A percentile compares a stretch with the other conserved stretches of the same genome.
Evolutionary conservation across 2,797 vertebrate genomes (phyloP).

Genomic region (Rallus crepitans): DNA sequence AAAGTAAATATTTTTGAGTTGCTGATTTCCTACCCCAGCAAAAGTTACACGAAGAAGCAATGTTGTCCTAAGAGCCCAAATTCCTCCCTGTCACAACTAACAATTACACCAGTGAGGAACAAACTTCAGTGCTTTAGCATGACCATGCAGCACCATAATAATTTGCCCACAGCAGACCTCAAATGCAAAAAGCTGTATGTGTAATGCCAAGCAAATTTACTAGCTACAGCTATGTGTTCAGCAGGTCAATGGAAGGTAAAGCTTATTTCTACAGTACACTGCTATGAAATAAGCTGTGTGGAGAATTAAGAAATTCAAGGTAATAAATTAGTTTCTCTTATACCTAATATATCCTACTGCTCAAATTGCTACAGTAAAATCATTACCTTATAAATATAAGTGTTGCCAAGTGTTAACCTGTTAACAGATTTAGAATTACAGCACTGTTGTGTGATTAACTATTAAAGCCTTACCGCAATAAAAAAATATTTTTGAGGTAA

Average conservation of each 20-base stretch:
- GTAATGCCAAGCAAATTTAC: not conserved
- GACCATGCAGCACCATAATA: accelerated
- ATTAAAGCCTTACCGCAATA: not conserved
- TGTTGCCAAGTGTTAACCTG: slow-evolving; percentile 2
- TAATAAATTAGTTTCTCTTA: slow-evolving; percentile 4
- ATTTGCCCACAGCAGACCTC: not conserved
- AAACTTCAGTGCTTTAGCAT: not conserved
- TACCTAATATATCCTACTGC: not conserved
- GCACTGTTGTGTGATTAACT: slow-evolving; percentile 31
- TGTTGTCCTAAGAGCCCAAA: not conserved
- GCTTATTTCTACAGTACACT: not conserved
- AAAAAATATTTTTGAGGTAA: slow-evolving; percentile 9
- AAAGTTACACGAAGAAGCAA: not conserved
- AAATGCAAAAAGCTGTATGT: not conserved
- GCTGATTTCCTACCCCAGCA: not conserved
- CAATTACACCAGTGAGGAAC: not conserved
- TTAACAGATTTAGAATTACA: slow-evolving; percentile 41
- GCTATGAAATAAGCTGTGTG: not conserved
- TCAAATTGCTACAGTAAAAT: slow-evolving; percentile 34
- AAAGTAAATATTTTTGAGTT: slow-evolving; percentile 23
- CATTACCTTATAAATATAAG: slow-evolving; percentile 36
- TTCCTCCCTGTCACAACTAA: not conserved
- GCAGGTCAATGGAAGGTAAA: not conserved
- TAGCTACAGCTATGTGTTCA: not conserved
- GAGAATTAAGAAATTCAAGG: slow-evolving; percentile 52